phyloP scores from a whole-genome alignment of 37 sponge, comb jelly and placozoan species.

The Ephydatia muelleri region DNA sequence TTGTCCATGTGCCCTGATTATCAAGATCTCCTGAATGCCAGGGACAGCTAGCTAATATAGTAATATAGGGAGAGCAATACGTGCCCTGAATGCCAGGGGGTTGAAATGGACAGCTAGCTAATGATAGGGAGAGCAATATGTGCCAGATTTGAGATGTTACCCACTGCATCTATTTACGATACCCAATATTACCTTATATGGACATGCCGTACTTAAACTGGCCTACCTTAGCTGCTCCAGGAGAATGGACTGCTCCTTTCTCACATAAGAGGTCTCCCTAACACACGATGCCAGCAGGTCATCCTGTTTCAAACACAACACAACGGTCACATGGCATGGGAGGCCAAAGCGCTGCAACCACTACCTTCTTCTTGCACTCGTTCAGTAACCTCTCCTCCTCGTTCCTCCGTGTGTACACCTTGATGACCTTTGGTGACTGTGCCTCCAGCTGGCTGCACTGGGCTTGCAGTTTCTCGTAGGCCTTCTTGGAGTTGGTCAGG shows the following conservation, averaged over 20 bases:
- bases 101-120: no score
- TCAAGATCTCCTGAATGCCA: no score
- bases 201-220: no score
- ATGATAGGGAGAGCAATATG: no score
- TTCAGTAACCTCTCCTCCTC: slow-evolving; percentile 27
- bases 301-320: slow-evolving; percentile 11
- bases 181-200: background rate
- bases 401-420: slow-evolving; percentile 9
- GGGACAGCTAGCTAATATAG: no score
- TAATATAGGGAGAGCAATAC: no score
- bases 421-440: slow-evolving; percentile 27
- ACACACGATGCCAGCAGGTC: slow-evolving; percentile 11
- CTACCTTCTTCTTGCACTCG: slow-evolving; percentile 37
- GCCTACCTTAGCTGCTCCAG: slow-evolving; percentile 9
- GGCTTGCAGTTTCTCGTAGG: slow-evolving; percentile 21
- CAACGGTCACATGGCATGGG: background rate
- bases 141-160: no score
- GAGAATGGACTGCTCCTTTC: background rate
- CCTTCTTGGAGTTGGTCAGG: slow-evolving; percentile 6
- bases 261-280: background rate
- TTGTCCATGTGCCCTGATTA: no score
- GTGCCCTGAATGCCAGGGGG: no score
- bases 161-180: no score
- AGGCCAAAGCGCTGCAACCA: background rate
- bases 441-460: slow-evolving; percentile 24